Evolutionary conservation across 1,140 invertebrate genomes (phyloP), one percentile per base, ranked within the genome.

Genomic region (Papilio polyxenes): DNA sequence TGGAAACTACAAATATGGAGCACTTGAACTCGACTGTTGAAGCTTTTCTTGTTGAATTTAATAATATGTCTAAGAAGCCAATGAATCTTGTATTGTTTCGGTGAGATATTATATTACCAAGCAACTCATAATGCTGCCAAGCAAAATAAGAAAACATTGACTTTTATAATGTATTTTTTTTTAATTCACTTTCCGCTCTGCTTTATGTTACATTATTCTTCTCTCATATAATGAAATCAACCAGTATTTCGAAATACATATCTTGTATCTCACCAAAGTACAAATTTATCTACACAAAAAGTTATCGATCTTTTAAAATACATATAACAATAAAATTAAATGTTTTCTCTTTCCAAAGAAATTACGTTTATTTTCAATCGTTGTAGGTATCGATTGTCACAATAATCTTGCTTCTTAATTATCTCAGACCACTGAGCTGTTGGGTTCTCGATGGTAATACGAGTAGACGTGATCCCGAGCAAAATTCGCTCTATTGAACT

Each of bases 71-170:
- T 31, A 99, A 99, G 91, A 99, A 99, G 89, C 98, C 98, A 0
- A 99, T 99, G 98, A 98, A 98, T 95, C 95, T 99, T 72, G 98
- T 99, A 5, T 94, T 99, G 40, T 99, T 99, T 92, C 97, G 97
- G 97, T 93, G 80, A 84, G 65, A 11, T 81, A n/a, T 59, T 59
- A 2, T 20, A 59, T 20, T 53, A 53, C 17, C 15, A 4, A 7
- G 51, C 10, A 53, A 17, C 15, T 53, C 15, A 17, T 15, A 44
- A 44, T 44, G 3, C 40, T 3, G 7, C 7, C 1, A 2, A 44
- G 1, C 4, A 44, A 6, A 44, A 2, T 31, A 31, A 31, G 23
- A 31, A 31, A 31, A 31, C 23, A 31, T 31, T 31, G 23, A 31
- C 23, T 44, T 44, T 44, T 44, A 44, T 44, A 44, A 44, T 44